These are phyloP conservation scores for Zaprionus tsacasi DNA, from an alignment of 1,140 invertebrate species.

Conservation along the genomic window DNA sequence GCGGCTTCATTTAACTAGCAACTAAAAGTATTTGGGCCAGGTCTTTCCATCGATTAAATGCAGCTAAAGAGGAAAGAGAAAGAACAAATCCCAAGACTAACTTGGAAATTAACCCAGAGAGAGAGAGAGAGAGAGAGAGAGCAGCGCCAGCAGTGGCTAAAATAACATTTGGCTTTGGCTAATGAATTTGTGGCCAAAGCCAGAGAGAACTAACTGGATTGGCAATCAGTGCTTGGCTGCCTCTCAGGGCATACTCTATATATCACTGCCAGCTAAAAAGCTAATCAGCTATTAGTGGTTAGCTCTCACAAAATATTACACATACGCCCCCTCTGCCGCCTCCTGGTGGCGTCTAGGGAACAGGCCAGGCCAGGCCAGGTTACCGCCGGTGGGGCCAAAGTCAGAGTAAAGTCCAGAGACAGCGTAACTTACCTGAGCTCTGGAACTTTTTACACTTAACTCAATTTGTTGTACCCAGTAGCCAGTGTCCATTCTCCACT, in stretches of 20 bases:
- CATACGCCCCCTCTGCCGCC: slow-evolving; percentile 44
- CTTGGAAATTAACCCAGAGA: slow-evolving; percentile 1
- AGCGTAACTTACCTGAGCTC: slow-evolving; percentile 10
- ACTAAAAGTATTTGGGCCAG: no score
- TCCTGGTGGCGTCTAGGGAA: neutral
- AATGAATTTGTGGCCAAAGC: slow-evolving; percentile 36
- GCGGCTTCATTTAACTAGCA: no score
- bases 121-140: neutral
- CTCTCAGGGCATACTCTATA: slow-evolving; percentile 5
- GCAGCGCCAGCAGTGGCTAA: neutral
- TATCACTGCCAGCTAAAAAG: slow-evolving; percentile 53
- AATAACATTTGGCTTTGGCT: slow-evolving; percentile 17
- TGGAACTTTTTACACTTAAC: slow-evolving; percentile 63
- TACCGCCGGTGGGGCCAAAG: neutral
- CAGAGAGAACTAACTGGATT: slow-evolving; percentile 18
- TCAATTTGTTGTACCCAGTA: slow-evolving; percentile 55
- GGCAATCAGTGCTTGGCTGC: slow-evolving; percentile 33
- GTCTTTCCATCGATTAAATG: neutral
- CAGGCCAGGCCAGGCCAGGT: neutral
- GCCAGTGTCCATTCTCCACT: neutral
- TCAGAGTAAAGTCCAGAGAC: neutral
- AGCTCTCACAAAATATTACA: slow-evolving; percentile 49
- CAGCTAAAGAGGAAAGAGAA: neutral
- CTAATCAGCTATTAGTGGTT: slow-evolving; percentile 53
- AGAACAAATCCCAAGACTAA: slow-evolving; percentile 6